Base-by-base conservation (phyloP, 2,888 invertebrate species). In the Erebia aethiops region DNA sequence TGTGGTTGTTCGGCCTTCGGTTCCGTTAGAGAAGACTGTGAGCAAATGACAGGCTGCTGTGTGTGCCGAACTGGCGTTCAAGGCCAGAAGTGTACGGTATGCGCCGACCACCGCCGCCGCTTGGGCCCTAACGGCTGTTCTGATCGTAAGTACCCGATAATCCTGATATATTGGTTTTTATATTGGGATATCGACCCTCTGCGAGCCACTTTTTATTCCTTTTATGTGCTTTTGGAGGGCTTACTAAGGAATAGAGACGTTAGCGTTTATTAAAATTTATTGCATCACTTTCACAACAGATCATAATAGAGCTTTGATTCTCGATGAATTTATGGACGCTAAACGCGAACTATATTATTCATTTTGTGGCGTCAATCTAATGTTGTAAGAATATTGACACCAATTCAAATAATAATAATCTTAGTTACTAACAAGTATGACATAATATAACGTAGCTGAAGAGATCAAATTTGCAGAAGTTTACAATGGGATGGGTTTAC, bases 11-110 rank as follows among this genome's bases (percentile, higher is more conserved):
- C 98, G 62, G 95, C 96, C 14, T 97, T 97, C 81, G 98, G 98
- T 4, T 97, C 98, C 0, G 96, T 96, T 1, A 94, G 98, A 71
- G 97, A 97, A 81, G 98, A 98, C 86, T 98, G 98, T 86, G 97
- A 98, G 81, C 98, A 98, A 91, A 98, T 97, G 96, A 98, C 97
- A 0, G 98, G 98, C 10, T 94, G 97, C 61, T 98, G 98, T 84
- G 97, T 98, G 56, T 98, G 98, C 88, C 96, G 96, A 78, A 94
- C 95, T 7, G 96, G 96, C 11, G 97, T 98, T 41, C 95, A 96
- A 79, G 98, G 98, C 14, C 96, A 97, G 84, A 98, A 98, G 86
- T 98, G 98, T 90, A 97, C 96, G 7, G 94, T 96, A 52, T 97
- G 97, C 82, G 95, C 96, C 10, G 96, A 96, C 81, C 96, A 96